Percentiles rank a stretch among this genome's conserved stretches.
These are phyloP conservation scores for Apogon hyalosoma DNA, from an alignment of 2,797 vertebrate genomes.

Conservation along the genomic window DNA sequence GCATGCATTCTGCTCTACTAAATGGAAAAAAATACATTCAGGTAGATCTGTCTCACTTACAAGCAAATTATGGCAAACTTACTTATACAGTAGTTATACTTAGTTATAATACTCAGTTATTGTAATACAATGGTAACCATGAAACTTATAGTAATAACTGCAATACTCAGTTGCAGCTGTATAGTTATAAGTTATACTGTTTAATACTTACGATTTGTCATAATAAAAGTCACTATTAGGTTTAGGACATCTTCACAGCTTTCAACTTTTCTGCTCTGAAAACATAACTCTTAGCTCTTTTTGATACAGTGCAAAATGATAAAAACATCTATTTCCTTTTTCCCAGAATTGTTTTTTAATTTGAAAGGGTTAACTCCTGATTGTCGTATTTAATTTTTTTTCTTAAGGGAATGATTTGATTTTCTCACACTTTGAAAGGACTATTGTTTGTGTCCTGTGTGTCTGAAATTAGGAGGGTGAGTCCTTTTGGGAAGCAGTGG, in stretches of 20 bases:
- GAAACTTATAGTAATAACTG: too few species aligned
- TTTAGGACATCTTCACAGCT: not conserved
- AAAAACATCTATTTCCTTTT: slow-evolving; percentile 8
- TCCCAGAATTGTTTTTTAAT: slow-evolving; percentile 25
- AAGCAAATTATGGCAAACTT: too few species aligned
- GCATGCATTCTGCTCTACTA: too few species aligned
- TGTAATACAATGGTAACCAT: too few species aligned
- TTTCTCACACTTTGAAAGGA: slow-evolving; percentile 84
- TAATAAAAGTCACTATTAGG: too few species aligned
- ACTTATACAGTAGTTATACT: too few species aligned
- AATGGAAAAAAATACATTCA: too few species aligned
- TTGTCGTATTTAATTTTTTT: slow-evolving; percentile 38
- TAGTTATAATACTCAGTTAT: too few species aligned
- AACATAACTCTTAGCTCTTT: not conserved
- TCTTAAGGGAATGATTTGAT: slow-evolving; percentile 75
- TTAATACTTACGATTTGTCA: too few species aligned
- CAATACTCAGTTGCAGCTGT: too few species aligned
- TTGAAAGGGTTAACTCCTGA: slow-evolving; percentile 50
- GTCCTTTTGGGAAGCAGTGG: slow-evolving; percentile 78
- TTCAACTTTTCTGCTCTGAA: not conserved
- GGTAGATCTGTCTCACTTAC: too few species aligned
- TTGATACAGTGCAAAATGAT: not conserved
- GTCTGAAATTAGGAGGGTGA: slow-evolving; percentile 80
- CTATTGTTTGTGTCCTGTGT: slow-evolving; percentile 80
- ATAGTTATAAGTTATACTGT: too few species aligned